Evolutionary conservation across 2,888 invertebrate species (phyloP).

Genomic region (Eupithecia insigniata): DNA sequence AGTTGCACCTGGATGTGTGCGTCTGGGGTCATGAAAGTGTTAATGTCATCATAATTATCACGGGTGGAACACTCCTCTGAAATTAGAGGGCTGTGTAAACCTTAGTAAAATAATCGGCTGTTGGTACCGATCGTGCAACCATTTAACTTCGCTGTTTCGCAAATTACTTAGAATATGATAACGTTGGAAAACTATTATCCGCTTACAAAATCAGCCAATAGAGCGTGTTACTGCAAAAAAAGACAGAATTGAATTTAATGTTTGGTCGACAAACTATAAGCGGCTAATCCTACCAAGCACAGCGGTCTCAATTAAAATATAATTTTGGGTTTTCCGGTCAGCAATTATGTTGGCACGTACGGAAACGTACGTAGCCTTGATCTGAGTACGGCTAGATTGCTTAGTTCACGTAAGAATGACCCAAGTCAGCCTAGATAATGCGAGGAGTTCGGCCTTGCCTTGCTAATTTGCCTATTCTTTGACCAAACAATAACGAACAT

Average conservation of each 20-base stretch:
- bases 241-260: conserved; percentile 39
- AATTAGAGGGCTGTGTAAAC: neutral
- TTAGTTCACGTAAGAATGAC: conserved; percentile 49
- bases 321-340: conserved; percentile 37
- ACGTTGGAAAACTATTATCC: conserved; percentile 63
- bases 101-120: neutral
- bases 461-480: conserved; percentile 58
- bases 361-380: conserved; percentile 53
- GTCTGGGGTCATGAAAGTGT: too few relatives aligned
- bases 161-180: conserved; percentile 37
- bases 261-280: neutral
- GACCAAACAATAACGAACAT: conserved; percentile 51
- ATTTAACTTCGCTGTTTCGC: conserved; percentile 21
- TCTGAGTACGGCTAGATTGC: conserved; percentile 39
- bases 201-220: conserved; percentile 70
- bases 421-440: conserved; percentile 49
- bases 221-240: conserved; percentile 63
- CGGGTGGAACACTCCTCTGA: neutral
- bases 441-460: conserved; percentile 61
- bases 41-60: neutral
- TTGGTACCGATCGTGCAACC: neutral
- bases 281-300: too few relatives aligned
- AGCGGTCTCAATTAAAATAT: conserved; percentile 22
- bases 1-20: too few relatives aligned
- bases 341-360: conserved; percentile 37